A percentile compares a stretch with the other conserved stretches of the same genome.
Conservation (phyloP, 2,113 vertebrate genomes). For the Psammodynastes pulverulentus region DNA sequence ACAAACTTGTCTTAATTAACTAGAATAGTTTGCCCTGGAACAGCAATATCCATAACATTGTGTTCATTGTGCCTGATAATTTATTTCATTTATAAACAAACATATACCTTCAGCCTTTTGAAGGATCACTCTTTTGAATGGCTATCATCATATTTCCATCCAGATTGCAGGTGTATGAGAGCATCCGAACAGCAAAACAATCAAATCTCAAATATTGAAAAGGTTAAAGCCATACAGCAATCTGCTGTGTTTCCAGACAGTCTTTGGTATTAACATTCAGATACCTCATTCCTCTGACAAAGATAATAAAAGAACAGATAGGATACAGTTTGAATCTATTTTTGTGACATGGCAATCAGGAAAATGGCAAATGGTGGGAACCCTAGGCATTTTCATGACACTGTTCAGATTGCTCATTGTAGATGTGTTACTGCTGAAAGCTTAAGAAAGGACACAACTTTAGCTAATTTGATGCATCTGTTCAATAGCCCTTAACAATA, state of each 20-base stretch:
- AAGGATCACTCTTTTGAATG: constrained; percentile 51
- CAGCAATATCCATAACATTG: not conserved
- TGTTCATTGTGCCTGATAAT: not conserved
- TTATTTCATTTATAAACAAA: constrained; percentile 26
- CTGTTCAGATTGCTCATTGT: constrained; percentile 39
- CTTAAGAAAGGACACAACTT: not conserved
- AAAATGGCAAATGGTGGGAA: constrained; percentile 17
- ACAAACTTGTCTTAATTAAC: not conserved
- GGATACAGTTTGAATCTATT: constrained; percentile 45
- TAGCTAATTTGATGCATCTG: constrained; percentile 46
- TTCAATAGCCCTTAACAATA: constrained; percentile 27
- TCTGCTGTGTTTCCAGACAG: constrained; percentile 21
- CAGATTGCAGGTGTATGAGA: constrained; percentile 44
- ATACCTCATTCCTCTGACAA: constrained; percentile 45
- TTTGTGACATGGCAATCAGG: constrained; percentile 46
- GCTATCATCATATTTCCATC: constrained; percentile 58
- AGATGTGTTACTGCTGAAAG: not conserved
- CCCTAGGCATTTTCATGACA: not conserved
- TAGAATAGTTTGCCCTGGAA: not conserved
- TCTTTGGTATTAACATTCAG: constrained; percentile 55
- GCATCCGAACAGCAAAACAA: constrained; percentile 48
- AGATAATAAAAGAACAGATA: constrained; percentile 62
- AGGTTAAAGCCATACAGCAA: constrained; percentile 50
- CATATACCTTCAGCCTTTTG: constrained; percentile 54
- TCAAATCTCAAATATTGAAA: constrained; percentile 64